A percentile compares a stretch with the other conserved stretches of the same genome.
These are phyloP conservation scores for Synanthedon tipuliformis DNA, from an alignment of 2,888 invertebrate genomes.

Conservation along the genomic window DNA sequence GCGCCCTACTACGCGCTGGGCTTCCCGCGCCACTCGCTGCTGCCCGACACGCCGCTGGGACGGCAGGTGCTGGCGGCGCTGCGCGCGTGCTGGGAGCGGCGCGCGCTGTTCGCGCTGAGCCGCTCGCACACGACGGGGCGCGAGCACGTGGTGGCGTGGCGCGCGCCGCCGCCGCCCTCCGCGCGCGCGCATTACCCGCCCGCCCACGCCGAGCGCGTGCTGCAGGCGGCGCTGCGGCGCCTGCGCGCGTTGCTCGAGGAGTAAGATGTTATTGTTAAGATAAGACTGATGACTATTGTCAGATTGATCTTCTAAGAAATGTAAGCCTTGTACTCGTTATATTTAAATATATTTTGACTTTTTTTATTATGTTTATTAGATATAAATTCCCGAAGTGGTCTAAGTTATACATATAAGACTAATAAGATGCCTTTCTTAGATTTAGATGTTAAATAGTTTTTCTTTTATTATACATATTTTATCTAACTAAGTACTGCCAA, in stretches of 20 bases:
- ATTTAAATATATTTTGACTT: too few relatives aligned
- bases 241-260: slow-evolving; percentile 9
- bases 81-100: slow-evolving; percentile 85
- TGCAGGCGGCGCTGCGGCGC: slow-evolving; percentile 4
- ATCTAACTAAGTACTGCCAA: neutral
- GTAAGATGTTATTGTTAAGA: too few relatives aligned
- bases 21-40: slow-evolving; percentile 83
- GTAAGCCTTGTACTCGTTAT: too few relatives aligned
- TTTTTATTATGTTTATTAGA: too few relatives aligned
- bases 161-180: slow-evolving; percentile 37
- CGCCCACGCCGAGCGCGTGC: slow-evolving; percentile 19
- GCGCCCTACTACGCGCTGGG: slow-evolving; percentile 90
- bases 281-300: too few relatives aligned
- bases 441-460: neutral
- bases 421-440: neutral
- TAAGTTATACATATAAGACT: too few relatives aligned
- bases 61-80: slow-evolving; percentile 79
- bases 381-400: too few relatives aligned
- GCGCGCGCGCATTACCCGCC: slow-evolving; percentile 15
- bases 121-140: slow-evolving; percentile 91
- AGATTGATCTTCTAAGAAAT: too few relatives aligned
- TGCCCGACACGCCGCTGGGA: slow-evolving; percentile 87
- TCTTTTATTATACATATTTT: neutral
- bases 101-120: slow-evolving; percentile 86
- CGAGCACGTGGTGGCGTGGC: slow-evolving; percentile 93